Evolutionary conservation across 2,113 vertebrate genomes (phyloP).

Genomic region (Antechinus flavipes): DNA sequence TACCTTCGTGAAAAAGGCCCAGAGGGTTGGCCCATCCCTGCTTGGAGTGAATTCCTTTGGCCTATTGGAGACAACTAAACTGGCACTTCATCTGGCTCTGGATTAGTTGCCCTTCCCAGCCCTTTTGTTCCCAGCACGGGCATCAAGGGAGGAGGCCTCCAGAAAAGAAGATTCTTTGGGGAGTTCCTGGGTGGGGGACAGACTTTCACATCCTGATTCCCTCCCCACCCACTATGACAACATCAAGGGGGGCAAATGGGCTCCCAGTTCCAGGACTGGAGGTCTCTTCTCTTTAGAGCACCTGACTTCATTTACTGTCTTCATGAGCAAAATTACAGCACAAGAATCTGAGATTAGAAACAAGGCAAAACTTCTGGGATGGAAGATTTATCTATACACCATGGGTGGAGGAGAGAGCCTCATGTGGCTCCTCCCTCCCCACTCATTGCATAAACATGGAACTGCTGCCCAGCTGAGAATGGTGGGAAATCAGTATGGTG

Average conservation of each 20-base stretch:
- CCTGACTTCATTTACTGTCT: not conserved
- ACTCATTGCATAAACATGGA: slow-evolving; percentile 74
- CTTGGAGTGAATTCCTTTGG: not conserved
- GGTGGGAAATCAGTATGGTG: slow-evolving; percentile 38
- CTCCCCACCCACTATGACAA: slow-evolving; percentile 42
- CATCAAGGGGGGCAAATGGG: not conserved
- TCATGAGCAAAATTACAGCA: not conserved
- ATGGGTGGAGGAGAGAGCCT: slow-evolving; percentile 67
- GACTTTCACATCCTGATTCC: not conserved
- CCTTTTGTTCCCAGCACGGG: slow-evolving; percentile 43
- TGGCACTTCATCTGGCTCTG: not conserved
- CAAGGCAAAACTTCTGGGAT: slow-evolving; percentile 44
- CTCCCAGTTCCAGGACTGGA: not conserved
- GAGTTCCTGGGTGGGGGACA: slow-evolving; percentile 1
- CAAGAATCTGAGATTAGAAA: not conserved
- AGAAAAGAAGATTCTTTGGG: not conserved
- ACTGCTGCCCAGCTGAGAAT: slow-evolving; percentile 64
- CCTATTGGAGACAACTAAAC: not conserved
- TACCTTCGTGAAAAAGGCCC: not conserved
- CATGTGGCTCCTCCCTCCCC: slow-evolving; percentile 53
- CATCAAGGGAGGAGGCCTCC: slow-evolving; percentile 39
- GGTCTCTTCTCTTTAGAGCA: not conserved
- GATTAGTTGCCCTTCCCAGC: slow-evolving; percentile 28
- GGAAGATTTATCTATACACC: slow-evolving; percentile 27
- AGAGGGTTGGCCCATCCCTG: not conserved